Evolutionary conservation across 1,140 invertebrate genomes (phyloP).

Genomic region (Drosophila pseudoananassae): DNA sequence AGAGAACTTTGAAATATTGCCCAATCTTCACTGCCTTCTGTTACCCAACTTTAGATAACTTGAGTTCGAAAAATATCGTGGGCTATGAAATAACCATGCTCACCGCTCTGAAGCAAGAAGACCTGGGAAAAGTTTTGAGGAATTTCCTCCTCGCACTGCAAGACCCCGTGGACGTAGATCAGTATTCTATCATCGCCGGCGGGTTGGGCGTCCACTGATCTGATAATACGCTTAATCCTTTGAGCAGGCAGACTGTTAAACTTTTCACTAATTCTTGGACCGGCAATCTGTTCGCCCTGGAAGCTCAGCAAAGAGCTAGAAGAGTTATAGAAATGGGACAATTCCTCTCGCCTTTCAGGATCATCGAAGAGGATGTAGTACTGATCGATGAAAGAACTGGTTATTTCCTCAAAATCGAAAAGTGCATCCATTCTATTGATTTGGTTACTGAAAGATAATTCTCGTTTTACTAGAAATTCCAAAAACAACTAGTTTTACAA

Average conservation of each 20-base stretch:
- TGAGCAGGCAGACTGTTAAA: background rate
- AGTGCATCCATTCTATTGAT: background rate
- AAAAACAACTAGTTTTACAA: background rate
- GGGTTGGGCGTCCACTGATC: background rate
- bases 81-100: background rate
- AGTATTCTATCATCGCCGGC: background rate
- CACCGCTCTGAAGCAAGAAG: background rate
- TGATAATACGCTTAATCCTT: background rate
- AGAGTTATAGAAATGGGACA: background rate
- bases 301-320: background rate
- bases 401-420: background rate
- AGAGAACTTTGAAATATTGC: too few species aligned
- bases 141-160: background rate
- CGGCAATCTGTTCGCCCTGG: background rate
- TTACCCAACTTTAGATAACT: background rate
- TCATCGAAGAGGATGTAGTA: background rate
- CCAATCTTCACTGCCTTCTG: background rate
- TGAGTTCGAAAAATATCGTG: conserved; percentile 1
- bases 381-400: background rate
- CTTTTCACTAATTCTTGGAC: background rate
- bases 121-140: background rate
- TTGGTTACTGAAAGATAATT: background rate
- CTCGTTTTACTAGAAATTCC: background rate
- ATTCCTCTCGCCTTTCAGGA: background rate
- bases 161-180: background rate